Conservation (phyloP, 2,888 invertebrate genomes). For the Brachylomia viminalis region DNA sequence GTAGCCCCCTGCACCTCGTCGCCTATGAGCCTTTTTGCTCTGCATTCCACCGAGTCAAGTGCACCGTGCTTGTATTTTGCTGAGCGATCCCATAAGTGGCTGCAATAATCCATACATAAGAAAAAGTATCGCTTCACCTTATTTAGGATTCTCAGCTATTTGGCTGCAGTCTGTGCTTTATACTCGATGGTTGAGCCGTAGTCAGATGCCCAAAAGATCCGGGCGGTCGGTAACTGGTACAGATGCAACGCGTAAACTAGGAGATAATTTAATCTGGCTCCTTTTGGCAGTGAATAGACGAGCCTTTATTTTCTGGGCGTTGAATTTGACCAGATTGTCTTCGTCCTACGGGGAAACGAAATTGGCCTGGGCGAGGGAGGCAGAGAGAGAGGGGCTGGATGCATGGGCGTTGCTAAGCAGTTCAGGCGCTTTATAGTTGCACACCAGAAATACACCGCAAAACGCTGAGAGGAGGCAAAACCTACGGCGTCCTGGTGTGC, state of each 20-base stretch:
- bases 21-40: not conserved
- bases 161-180: not conserved
- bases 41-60: not conserved
- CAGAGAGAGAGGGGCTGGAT: fast-evolving
- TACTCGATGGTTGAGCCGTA: not conserved
- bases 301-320: not conserved
- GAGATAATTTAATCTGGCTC: not conserved
- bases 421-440: not conserved
- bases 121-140: not conserved
- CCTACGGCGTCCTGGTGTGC: not conserved
- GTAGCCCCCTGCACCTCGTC: not conserved
- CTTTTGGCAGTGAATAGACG: not conserved
- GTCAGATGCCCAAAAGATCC: not conserved
- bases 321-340: not conserved
- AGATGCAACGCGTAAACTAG: not conserved
- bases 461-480: not conserved
- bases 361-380: not conserved
- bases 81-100: not conserved
- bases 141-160: not conserved
- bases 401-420: not conserved
- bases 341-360: not conserved
- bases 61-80: not conserved
- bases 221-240: not conserved
- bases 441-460: not conserved
- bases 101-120: not conserved